Base-by-base conservation (phyloP, 2,113 vertebrate genomes). In the Anguilla rostrata region DNA sequence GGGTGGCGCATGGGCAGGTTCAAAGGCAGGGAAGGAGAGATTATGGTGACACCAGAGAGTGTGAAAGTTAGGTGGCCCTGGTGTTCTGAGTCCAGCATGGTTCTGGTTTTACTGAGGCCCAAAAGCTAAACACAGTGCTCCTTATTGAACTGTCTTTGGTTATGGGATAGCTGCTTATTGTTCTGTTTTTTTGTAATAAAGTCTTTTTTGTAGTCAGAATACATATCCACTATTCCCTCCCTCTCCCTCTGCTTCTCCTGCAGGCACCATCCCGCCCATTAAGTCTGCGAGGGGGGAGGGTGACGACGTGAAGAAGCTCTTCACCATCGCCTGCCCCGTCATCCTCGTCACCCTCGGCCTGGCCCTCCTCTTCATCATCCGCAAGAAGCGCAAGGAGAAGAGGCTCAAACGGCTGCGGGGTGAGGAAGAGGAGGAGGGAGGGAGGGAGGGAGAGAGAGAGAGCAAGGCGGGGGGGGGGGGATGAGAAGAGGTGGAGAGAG, bases 331-430 rank as follows among this genome's bases (percentile, higher is more conserved):
- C 91, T 98, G 97, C 90, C 98, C 98, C 0, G 97, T 99, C 83
- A 99, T 99, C 92, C 92, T 99, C 92, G 97, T 98, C 88, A 99
- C 97, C 0, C 92, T 99, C 22, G 98, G 97, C 2, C 96, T 98
- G 83, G 98, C 97, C 0, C 93, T 99, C 80, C 97, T 99, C 90
- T 98, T 99, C 91, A 96, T 99, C 41, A 95, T 99, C 56, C 97
- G 98, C 90, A 99, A 97, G 93, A 99, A 99, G 91, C 98, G 98
- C 92, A 99, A 98, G 92, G 98, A 99, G 90, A 99, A 99, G 90
- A 92, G 98, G 60, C 96, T 99, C 84, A 99, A 99, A 92, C 94
- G 98, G 90, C 95, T 99, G 18, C 93, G 98, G 96, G 98, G 98
- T 99, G 89, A 94, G 95, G 53, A 1, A 7, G 49, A 5, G 82